Evolutionary conservation across 2,113 vertebrate species (phyloP), one percentile per base, ranked within the genome.

Genomic region (Sander vitreus): DNA sequence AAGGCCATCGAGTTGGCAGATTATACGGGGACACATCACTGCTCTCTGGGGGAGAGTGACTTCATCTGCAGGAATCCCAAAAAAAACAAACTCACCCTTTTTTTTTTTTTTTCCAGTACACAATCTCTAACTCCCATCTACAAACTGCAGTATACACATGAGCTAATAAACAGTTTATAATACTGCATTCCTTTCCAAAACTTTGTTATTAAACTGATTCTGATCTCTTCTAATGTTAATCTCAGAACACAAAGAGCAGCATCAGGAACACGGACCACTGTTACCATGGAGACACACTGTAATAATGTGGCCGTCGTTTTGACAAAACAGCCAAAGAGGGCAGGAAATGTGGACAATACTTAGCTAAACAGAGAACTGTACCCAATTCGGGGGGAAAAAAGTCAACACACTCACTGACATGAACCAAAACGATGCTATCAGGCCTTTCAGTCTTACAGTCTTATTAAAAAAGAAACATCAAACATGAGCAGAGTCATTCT

Each of bases 271-370:
- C 2, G 12, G 23, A 19, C 53, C 33, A 23, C 19, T 4, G 69
- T 57, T 55, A 7, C 69, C 53, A 21, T 39, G 66, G 70, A 54
- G 23, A 47, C 59, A 43, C 78, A 5, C 23, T 62, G 57, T 63
- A 45, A 73, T 68, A 67, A 72, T 8, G 77, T 70, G 39, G 69
- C 54, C 73, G 67, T 51, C 3, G 0, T 15, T 59, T 23, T 27
- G 47, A 59, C 77, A 73, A 62, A 75, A 80, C 50, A 45, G 55
- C 4, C 69, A 48, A 2, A 47, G 55, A 65, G 48, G 57, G 39
- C 48, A 75, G 79, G 76, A 85, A 73, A 55, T 14, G 55, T 64
- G 45, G 78, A 84, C 76, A 60, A 76, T 68, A 53, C 62, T 54
- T 5, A 14, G 12, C 43, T 39, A 62, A 71, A 80, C 65, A 83